Conservation (phyloP, 2,797 vertebrate genomes). For the Buceros bicornis region DNA sequence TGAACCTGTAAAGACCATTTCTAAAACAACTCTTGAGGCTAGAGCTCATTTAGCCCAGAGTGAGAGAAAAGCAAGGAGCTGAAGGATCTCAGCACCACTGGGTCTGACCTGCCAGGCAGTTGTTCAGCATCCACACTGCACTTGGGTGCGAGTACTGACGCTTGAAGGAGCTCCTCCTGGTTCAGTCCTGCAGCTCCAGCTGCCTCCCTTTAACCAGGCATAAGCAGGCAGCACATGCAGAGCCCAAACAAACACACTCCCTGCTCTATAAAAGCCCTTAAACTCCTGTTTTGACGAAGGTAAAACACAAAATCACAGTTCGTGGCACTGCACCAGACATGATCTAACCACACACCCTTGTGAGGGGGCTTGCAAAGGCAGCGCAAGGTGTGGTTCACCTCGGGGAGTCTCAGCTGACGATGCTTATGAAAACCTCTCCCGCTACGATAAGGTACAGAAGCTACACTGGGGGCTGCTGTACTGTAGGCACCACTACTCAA, state of each 20-base stretch:
- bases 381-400: not conserved
- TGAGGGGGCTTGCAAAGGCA: not conserved
- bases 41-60: not conserved
- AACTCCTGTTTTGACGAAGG: not conserved
- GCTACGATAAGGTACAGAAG: fast-evolving
- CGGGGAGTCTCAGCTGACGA: not conserved
- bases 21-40: not conserved
- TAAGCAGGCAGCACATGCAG: not conserved
- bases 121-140: fast-evolving
- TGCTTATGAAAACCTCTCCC: not conserved
- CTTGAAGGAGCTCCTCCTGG: not conserved
- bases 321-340: not conserved
- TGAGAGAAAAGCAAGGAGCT: not conserved
- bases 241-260: not conserved
- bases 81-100: not conserved
- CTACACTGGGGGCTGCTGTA: not conserved
- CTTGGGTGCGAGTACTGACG: fast-evolving
- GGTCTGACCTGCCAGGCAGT: not conserved
- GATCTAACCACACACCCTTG: not conserved
- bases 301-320: not conserved
- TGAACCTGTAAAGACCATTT: not conserved
- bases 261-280: not conserved
- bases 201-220: not conserved
- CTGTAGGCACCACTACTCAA: not conserved
- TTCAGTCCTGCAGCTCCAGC: not conserved